These are phyloP conservation scores for Carcina quercana DNA, from an alignment of 2,888 invertebrate species.

Conservation along the genomic window DNA sequence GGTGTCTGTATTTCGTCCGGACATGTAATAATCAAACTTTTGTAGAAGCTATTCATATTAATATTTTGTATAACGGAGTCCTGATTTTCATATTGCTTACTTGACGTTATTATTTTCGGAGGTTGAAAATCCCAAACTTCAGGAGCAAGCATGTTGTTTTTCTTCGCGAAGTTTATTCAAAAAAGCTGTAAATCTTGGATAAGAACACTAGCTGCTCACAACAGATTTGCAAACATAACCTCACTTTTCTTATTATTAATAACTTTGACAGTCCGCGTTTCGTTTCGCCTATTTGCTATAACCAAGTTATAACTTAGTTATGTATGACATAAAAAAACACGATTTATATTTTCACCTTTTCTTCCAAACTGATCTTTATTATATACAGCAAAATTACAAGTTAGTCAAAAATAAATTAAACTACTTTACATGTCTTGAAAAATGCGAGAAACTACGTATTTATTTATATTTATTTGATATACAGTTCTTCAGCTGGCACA, in stretches of 20 bases:
- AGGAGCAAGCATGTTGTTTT: slow-evolving; percentile 45
- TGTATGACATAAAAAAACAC: too few species aligned
- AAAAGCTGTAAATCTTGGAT: background rate
- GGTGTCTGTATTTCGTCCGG: slow-evolving; percentile 53
- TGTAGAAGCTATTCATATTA: slow-evolving; percentile 49
- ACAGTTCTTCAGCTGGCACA: slow-evolving; percentile 40
- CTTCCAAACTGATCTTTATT: too few species aligned
- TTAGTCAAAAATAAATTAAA: too few species aligned
- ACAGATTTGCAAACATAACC: slow-evolving; percentile 3
- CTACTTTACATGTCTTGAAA: too few species aligned
- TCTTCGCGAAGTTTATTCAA: background rate
- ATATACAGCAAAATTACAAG: too few species aligned
- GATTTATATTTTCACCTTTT: too few species aligned
- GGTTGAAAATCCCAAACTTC: slow-evolving; percentile 52
- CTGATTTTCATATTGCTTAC: slow-evolving; percentile 29
- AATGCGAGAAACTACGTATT: too few species aligned
- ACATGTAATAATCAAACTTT: slow-evolving; percentile 49
- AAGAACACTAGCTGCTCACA: too few species aligned
- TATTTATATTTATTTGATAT: slow-evolving; percentile 11
- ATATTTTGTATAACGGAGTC: slow-evolving; percentile 29
- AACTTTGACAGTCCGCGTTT: background rate
- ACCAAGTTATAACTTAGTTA: too few species aligned
- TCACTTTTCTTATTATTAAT: background rate
- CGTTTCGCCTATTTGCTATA: too few species aligned
- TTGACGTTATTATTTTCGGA: slow-evolving; percentile 41